Percentiles rank a stretch among this genome's conserved stretches.
phyloP scores from a whole-genome alignment of 2,888 invertebrate genomes.

The Pseudeuparius sepicola region DNA sequence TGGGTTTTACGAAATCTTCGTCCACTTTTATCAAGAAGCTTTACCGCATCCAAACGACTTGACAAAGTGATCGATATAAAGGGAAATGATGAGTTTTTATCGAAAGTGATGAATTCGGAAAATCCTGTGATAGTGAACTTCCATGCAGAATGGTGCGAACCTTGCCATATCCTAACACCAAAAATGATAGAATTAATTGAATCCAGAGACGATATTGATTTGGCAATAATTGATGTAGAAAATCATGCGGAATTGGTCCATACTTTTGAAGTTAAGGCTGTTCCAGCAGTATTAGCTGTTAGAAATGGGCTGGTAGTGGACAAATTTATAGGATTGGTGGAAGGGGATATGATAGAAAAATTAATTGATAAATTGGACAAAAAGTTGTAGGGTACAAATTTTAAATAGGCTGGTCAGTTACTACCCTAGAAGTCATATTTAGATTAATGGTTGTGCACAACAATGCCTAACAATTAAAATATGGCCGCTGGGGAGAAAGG shows the following conservation, averaged over 20 bases:
- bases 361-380: slow-evolving; percentile 54
- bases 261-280: slow-evolving; percentile 73
- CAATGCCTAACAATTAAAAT: too few species aligned
- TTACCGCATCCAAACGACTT: too few species aligned
- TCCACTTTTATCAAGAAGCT: too few species aligned
- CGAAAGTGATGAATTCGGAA: slow-evolving; percentile 74
- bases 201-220: slow-evolving; percentile 59
- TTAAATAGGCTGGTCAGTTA: too few species aligned
- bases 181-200: slow-evolving; percentile 68
- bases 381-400: slow-evolving; percentile 23
- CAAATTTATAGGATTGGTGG: slow-evolving; percentile 80
- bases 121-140: slow-evolving; percentile 85
- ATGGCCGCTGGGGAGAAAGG: too few species aligned
- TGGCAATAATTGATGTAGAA: slow-evolving; percentile 77
- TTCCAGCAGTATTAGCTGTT: slow-evolving; percentile 73
- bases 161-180: slow-evolving; percentile 78
- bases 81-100: slow-evolving; percentile 67
- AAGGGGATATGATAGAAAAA: slow-evolving; percentile 68
- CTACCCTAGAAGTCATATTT: too few species aligned
- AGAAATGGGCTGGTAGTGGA: slow-evolving; percentile 74
- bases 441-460: too few species aligned
- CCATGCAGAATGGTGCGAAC: slow-evolving; percentile 87
- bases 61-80: slow-evolving; percentile 46
- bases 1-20: too few species aligned
- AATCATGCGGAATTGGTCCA: slow-evolving; percentile 72